Base-by-base conservation (phyloP, 2,797 vertebrate species). In the Leptodactylus fallax region DNA sequence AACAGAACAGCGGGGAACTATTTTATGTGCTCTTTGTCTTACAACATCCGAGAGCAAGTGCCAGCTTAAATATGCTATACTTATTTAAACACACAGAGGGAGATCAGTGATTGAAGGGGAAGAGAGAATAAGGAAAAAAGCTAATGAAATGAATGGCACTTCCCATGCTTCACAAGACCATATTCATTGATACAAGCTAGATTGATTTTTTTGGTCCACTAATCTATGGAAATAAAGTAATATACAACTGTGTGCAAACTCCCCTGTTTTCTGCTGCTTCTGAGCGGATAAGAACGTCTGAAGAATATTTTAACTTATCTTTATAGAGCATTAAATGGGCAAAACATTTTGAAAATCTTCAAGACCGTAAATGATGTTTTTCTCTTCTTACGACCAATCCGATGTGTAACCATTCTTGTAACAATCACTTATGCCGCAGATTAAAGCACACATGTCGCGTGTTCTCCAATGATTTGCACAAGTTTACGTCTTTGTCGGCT, bases 1-100 rank as follows among this genome's bases (percentile, higher is more conserved):
- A 89, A 86, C 79, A 83, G 81, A 89, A 89, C 88, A 89, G 88
- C 88, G 69, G 88, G 88, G 72, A 83, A 83, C 85, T 83, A 71
- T 89, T 89, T 89, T 89, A 89, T 89, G 85, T 87, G 85, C 85
- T 89, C 88, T 89, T 89, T 89, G 88, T 89, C 85, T 89, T 87
- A 85, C 88, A 87, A 89, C 72, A 86, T 86, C 63, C 85, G 51
- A 83, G 85, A 86, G 85, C 85, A 89, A 89, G 85, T 86, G 85
- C 88, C 88, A 83, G 88, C 85, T 87, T 89, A 86, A 89, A 89
- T 89, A 89, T 89, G 88, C 88, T 83, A 87, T 89, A 89, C 85
- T 89, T 89, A 89, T 89, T 89, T 89, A 89, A 89, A 86, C 88
- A 89, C 88, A 89, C 88, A 89, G 88, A 89, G 88, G 88, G 88